Evolutionary conservation across 2,888 invertebrate species (phyloP).

Genomic region (Brachypalpus laphriformis): DNA sequence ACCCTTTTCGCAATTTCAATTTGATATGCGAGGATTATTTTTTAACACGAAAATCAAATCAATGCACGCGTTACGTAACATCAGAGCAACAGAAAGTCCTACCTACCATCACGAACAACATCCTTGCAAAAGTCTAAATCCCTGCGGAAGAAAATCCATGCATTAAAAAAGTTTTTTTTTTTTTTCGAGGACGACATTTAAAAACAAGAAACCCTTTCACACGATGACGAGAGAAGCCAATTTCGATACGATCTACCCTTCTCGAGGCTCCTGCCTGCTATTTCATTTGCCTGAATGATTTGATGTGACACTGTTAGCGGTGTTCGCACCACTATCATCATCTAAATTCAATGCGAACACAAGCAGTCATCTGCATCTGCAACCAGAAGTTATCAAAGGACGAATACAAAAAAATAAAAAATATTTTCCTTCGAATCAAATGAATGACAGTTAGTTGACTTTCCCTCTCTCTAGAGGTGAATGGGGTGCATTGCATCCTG

Average conservation of each 20-base stretch:
- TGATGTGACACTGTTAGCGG: conserved; percentile 66
- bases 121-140: conserved; percentile 26
- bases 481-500: conserved; percentile 15
- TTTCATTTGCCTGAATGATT: conserved; percentile 62
- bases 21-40: conserved; percentile 71
- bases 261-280: neutral
- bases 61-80: conserved; percentile 67
- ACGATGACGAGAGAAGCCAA: conserved; percentile 48
- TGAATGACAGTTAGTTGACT: conserved; percentile 68
- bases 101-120: conserved; percentile 3
- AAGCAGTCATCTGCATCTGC: conserved; percentile 32
- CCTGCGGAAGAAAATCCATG: conserved; percentile 46
- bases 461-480: conserved; percentile 35
- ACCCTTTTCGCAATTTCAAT: conserved; percentile 65
- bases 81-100: conserved; percentile 36
- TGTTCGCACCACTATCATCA: conserved; percentile 60
- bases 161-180: conserved; percentile 17
- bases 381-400: conserved; percentile 46
- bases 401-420: conserved; percentile 8
- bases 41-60: conserved; percentile 70
- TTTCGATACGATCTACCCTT: conserved; percentile 64
- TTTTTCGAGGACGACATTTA: conserved; percentile 38
- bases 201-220: conserved; percentile 41
- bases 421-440: conserved; percentile 20
- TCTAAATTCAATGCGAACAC: conserved; percentile 42